These are phyloP conservation scores for Sicus ferrugineus DNA, from an alignment of 2,888 invertebrate species.

Conservation along the genomic window DNA sequence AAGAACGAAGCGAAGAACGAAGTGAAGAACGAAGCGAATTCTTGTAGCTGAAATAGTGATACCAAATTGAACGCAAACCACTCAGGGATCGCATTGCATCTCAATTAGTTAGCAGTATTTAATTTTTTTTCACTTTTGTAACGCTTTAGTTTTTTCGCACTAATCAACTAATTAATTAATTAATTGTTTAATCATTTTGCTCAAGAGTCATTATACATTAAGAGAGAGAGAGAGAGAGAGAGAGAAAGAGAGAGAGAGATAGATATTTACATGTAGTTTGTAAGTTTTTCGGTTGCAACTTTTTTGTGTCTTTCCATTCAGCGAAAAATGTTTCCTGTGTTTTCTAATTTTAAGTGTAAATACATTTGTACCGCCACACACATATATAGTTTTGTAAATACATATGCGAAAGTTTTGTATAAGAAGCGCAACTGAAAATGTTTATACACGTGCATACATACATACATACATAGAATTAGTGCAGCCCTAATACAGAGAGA, in stretches of 20 bases:
- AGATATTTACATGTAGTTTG: no score
- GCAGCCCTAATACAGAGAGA: no score
- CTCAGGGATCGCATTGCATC: constrained; percentile 37
- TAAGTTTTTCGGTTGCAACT: no score
- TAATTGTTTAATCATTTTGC: constrained; percentile 7
- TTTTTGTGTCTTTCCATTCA: constrained; percentile 24
- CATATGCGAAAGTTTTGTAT: neutral
- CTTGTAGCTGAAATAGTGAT: constrained; percentile 43
- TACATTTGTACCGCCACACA: neutral
- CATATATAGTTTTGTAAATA: neutral
- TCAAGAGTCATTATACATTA: constrained; percentile 12
- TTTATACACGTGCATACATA: no score
- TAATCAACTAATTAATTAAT: constrained; percentile 4
- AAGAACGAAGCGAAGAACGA: no score
- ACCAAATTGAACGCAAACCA: constrained; percentile 42
- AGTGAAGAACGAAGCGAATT: no score
- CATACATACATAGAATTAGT: no score
- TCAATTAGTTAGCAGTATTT: constrained; percentile 27
- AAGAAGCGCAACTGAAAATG: no score
- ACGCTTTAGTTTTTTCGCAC: neutral
- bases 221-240: no score
- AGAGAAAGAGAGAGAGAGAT: no score
- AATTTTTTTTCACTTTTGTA: constrained; percentile 2
- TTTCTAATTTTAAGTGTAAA: constrained; percentile 12
- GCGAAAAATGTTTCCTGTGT: constrained; percentile 21